phyloP scores from a whole-genome alignment of 2,113 vertebrate species.

The Phylloscopus whistleri region DNA sequence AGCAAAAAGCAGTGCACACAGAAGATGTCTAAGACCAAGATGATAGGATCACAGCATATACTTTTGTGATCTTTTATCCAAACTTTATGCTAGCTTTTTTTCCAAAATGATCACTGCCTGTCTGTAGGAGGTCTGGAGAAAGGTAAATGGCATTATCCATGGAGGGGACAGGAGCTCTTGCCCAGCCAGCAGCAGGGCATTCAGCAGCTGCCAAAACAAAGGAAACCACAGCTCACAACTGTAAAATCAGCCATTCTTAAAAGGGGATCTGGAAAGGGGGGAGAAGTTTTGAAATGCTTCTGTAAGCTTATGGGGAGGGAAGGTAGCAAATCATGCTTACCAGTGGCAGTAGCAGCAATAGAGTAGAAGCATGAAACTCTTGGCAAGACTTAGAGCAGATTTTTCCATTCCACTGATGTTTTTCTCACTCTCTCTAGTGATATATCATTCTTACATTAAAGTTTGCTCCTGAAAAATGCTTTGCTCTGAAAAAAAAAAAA shows the following conservation, averaged over 20 bases:
- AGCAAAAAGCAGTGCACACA: neutral
- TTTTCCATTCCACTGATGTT: neutral
- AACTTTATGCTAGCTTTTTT: neutral
- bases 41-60: neutral
- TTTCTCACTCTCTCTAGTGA: neutral
- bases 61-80: too few species aligned
- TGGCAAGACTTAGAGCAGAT: neutral
- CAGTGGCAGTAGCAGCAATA: neutral
- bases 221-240: neutral
- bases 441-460: neutral
- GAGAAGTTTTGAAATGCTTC: neutral
- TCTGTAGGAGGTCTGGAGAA: neutral
- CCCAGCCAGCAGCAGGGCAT: neutral
- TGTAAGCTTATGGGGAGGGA: neutral
- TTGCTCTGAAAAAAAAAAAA: neutral
- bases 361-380: neutral
- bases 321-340: neutral
- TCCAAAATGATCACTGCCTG: neutral
- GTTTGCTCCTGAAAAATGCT: neutral
- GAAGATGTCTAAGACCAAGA: neutral
- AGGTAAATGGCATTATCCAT: neutral
- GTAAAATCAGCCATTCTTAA: neutral
- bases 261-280: neutral
- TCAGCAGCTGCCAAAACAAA: neutral
- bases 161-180: neutral